Conservation (phyloP, 1,140 invertebrate species). For the Drosophila teissieri region DNA sequence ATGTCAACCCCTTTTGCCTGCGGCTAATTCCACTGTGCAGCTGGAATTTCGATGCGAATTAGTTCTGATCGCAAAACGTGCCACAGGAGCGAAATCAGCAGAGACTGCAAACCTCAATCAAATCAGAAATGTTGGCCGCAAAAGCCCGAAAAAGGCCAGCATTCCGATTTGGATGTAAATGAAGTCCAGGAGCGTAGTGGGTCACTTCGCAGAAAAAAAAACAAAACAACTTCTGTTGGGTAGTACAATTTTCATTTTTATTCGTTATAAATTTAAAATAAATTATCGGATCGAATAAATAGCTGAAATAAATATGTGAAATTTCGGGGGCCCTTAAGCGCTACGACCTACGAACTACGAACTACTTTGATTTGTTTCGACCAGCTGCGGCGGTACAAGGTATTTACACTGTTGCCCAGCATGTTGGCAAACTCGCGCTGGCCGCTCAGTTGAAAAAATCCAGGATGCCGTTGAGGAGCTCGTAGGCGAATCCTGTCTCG, state of each 20-base stretch:
- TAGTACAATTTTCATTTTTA: constrained; percentile 30
- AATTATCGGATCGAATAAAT: constrained; percentile 59
- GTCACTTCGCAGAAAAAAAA: background rate
- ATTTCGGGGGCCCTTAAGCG: constrained; percentile 34
- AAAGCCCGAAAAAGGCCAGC: background rate
- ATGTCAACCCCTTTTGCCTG: background rate
- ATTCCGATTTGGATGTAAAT: constrained; percentile 4
- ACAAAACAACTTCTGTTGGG: background rate
- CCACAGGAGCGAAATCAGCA: background rate
- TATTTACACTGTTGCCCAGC: constrained; percentile 83
- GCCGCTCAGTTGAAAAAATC: constrained; percentile 83
- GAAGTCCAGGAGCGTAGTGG: background rate
- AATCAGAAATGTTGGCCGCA: background rate
- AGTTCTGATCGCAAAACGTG: background rate
- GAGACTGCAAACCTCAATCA: background rate
- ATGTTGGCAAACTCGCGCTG: constrained; percentile 74
- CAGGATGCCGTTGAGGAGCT: constrained; percentile 78
- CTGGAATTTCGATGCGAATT: background rate
- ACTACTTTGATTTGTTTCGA: constrained; percentile 6
- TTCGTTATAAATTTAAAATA: constrained; percentile 53
- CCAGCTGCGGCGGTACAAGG: constrained; percentile 65
- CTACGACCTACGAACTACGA: constrained; percentile 31
- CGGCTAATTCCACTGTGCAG: background rate
- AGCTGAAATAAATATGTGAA: constrained; percentile 57
- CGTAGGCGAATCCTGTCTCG: constrained; percentile 74